Conservation (phyloP, 2,797 vertebrate genomes). For the Dicrostonyx torquatus region DNA sequence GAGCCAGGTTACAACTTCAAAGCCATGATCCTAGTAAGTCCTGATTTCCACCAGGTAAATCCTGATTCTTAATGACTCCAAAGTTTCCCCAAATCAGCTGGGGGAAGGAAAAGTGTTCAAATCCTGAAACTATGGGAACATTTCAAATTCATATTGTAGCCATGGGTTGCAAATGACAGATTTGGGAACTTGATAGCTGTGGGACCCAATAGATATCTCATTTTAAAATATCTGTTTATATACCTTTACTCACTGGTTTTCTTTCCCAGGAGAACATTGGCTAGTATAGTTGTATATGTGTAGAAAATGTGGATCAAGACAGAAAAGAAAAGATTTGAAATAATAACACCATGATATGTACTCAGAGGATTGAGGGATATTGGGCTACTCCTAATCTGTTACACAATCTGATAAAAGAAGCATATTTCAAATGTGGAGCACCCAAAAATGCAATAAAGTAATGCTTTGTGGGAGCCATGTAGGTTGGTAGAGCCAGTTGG, state of each 20-base stretch:
- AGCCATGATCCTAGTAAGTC: background rate
- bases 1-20: background rate
- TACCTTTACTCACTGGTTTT: background rate
- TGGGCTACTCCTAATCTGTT: background rate
- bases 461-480: background rate
- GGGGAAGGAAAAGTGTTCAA: background rate
- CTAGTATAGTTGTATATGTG: background rate
- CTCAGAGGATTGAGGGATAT: background rate
- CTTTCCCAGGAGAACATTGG: background rate
- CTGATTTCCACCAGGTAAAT: background rate
- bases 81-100: background rate
- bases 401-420: background rate
- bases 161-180: background rate
- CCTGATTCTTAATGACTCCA: background rate
- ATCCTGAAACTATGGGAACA: background rate
- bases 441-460: background rate
- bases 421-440: background rate
- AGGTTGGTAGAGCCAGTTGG: background rate
- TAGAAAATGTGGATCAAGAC: constrained; percentile 10
- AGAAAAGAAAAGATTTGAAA: background rate
- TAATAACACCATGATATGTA: background rate
- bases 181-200: background rate
- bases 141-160: background rate
- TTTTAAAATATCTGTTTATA: background rate
- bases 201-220: background rate